phyloP scores from a whole-genome alignment of 1,140 invertebrate species.

The Cyclina sinensis region DNA sequence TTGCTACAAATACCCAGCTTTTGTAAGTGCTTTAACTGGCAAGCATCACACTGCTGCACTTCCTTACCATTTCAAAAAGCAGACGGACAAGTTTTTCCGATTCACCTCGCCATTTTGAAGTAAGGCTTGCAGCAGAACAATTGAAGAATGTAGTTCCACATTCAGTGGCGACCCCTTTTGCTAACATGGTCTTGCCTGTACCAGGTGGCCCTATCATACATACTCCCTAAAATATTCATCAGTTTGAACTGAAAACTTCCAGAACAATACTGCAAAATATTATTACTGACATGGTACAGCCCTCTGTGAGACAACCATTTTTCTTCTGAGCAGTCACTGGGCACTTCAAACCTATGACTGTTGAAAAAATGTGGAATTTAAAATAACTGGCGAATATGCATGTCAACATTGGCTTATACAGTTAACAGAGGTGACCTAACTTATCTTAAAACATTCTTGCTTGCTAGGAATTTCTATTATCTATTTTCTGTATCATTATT shows the following conservation, averaged over 20 bases:
- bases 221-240: slow-evolving; percentile 90
- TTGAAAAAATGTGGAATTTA: no score
- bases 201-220: slow-evolving; percentile 99
- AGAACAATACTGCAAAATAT: no score
- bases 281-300: no score
- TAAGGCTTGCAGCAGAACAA: slow-evolving; percentile 98
- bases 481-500: no score
- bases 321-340: no score
- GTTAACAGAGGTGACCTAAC: no score
- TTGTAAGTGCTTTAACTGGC: neutral
- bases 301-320: no score
- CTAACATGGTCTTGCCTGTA: slow-evolving; percentile 99
- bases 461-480: no score
- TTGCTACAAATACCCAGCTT: neutral
- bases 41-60: neutral
- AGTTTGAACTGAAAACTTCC: neutral
- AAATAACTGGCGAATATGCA: no score
- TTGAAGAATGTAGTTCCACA: slow-evolving; percentile 99
- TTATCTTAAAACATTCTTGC: no score
- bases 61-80: slow-evolving; percentile 98
- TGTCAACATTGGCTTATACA: no score
- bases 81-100: slow-evolving; percentile 99
- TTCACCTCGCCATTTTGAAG: slow-evolving; percentile 99
- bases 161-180: slow-evolving; percentile 99
- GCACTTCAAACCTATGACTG: no score